Percentiles rank a stretch among this genome's conserved stretches.
Conservation (phyloP, 1,140 invertebrate genomes). For the Stegodyphus dumicola region DNA sequence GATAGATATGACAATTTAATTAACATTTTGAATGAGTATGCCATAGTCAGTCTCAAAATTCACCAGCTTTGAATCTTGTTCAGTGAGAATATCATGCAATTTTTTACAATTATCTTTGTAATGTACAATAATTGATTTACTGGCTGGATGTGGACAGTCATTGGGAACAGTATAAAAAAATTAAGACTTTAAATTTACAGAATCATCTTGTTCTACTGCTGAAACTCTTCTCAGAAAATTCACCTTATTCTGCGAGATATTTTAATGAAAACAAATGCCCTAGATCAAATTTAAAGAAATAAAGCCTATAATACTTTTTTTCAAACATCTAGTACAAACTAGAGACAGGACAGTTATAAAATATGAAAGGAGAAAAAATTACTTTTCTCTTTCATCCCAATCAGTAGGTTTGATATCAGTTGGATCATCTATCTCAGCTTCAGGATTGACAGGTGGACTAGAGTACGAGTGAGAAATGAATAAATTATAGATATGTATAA, state of each 20-base stretch:
- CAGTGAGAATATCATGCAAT: no score
- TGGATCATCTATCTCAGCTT: constrained; percentile 94
- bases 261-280: not conserved
- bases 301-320: not conserved
- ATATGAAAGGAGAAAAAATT: not conserved
- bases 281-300: not conserved
- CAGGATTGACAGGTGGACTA: constrained; percentile 91
- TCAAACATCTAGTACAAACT: not conserved
- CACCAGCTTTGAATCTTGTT: no score
- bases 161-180: no score
- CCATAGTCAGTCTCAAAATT: no score
- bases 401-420: constrained; percentile 88
- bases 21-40: no score
- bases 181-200: no score
- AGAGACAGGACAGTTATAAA: not conserved
- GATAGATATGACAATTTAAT: no score
- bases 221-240: not conserved
- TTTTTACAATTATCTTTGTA: no score
- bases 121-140: no score
- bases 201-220: not conserved
- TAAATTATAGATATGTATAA: no score
- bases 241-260: not conserved
- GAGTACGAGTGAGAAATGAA: not conserved
- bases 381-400: constrained; percentile 97
- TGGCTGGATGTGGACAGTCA: no score